Evolutionary conservation across 1,140 invertebrate genomes (phyloP), one percentile per base, ranked within the genome.

Genomic region (Condylostylus longicornis): DNA sequence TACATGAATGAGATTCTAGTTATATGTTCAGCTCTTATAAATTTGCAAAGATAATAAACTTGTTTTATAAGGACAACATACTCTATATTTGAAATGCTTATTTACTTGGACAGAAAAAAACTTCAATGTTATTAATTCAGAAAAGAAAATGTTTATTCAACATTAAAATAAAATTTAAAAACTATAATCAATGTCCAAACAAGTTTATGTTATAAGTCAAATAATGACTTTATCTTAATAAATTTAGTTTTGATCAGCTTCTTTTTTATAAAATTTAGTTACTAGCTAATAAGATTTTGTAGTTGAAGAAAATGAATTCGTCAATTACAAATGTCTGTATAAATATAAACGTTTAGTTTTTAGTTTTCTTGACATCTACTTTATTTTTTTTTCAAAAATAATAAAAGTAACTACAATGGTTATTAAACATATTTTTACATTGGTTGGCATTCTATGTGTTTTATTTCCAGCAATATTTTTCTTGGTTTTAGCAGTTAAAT

Each of bases 1-100:
- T 56, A 58, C 37, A 34, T 58, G 1, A 55, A 56, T 45, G 55
- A 58, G 40, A 48, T 56, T 41, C 33, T 58, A 12, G 35, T 53
- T 22, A 47, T 58, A 6, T 47, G 46, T 1, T 47, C 51, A 1
- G 55, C 53, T 2, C 30, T 58, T 4, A 51, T 43, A 14, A 58
- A 58, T 43, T 38, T 58, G 14, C 52, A 55, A 37, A 50, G 51
- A 6, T 52, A 53, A 27, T 53, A 51, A 27, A 20, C 37, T n/a
- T n/a, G n/a, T n/a, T n/a, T n/a, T n/a, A n/a, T n/a, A n/a, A n/a
- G n/a, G n/a, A n/a, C n/a, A n/a, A n/a, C n/a, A n/a, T n/a, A n/a
- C n/a, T n/a, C n/a, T n/a, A n/a, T n/a, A n/a, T n/a, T 35, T 40
- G 1, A 27, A 35, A 35, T 27, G 14, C 41, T 40, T 40, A 37